Conservation (phyloP, 30 jellyfish, hydroid and myxozoan species). For the Cassiopea andromeda region DNA sequence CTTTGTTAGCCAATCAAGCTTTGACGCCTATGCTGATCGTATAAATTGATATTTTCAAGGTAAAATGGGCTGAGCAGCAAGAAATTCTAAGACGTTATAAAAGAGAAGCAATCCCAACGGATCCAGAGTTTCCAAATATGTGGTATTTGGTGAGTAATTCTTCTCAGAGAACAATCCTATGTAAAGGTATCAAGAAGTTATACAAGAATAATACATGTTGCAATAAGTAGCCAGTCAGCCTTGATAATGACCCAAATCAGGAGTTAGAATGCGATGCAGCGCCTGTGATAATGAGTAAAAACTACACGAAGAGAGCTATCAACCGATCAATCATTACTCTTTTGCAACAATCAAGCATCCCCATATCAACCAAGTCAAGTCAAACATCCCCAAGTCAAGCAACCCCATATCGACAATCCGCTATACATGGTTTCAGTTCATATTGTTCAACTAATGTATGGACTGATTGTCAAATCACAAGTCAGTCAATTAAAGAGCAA, state of each 20-base stretch:
- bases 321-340: background rate
- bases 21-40: too few species aligned
- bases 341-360: background rate
- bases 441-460: too few species aligned
- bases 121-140: constrained; percentile 91
- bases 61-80: constrained; percentile 93
- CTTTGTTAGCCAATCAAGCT: too few species aligned
- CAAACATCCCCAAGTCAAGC: background rate
- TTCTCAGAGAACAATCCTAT: background rate
- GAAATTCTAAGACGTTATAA: constrained; percentile 77
- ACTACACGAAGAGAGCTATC: background rate
- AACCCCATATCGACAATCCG: too few species aligned
- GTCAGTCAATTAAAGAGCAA: too few species aligned
- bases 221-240: too few species aligned
- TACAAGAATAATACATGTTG: too few species aligned
- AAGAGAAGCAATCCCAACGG: constrained; percentile 90
- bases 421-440: too few species aligned
- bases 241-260: too few species aligned
- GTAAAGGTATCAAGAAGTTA: background rate
- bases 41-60: constrained; percentile 38
- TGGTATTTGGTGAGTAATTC: constrained; percentile 92
- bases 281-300: too few species aligned
- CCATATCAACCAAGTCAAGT: background rate
- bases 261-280: too few species aligned
- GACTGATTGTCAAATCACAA: too few species aligned